A percentile compares a stretch with the other conserved stretches of the same genome.
phyloP scores from a whole-genome alignment of 2,797 vertebrate species.

The Sebastes hubbsi region DNA sequence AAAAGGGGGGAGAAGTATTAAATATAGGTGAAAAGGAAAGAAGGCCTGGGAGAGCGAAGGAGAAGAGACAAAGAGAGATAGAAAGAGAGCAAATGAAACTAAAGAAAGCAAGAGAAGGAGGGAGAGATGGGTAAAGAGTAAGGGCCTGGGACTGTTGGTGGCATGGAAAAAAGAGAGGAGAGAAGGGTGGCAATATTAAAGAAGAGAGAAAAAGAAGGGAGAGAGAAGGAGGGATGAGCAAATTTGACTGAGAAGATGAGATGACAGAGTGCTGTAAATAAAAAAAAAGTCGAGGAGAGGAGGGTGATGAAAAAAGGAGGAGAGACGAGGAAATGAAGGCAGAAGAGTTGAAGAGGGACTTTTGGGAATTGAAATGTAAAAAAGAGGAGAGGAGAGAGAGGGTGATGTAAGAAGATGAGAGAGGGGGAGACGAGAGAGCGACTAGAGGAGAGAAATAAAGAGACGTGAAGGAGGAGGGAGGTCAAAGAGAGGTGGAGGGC shows the following conservation, averaged over 20 bases:
- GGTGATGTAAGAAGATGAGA: conserved; percentile 45
- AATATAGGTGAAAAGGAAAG: not conserved
- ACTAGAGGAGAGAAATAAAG: not conserved
- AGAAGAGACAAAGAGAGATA: not conserved
- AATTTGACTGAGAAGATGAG: not conserved
- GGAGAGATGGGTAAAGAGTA: not conserved
- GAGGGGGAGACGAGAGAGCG: not conserved
- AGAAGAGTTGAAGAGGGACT: not conserved
- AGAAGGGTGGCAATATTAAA: not conserved
- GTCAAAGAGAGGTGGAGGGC: not conserved
- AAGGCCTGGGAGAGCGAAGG: not conserved
- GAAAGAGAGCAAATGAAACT: not conserved
- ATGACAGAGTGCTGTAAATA: not conserved
- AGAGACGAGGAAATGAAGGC: conserved; percentile 13
- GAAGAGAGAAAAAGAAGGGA: not conserved
- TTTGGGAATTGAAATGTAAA: conserved; percentile 11
- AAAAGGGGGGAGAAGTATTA: not conserved
- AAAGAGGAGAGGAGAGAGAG: not conserved
- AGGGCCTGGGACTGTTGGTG: not conserved
- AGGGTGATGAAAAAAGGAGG: conserved; percentile 45
- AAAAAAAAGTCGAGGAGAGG: not conserved
- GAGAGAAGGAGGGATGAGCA: not conserved
- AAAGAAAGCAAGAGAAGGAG: not conserved
- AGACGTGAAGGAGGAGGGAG: not conserved
- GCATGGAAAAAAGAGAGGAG: not conserved